phyloP scores from a whole-genome alignment of 2,888 invertebrate genomes.

The Nomada fabriciana region DNA sequence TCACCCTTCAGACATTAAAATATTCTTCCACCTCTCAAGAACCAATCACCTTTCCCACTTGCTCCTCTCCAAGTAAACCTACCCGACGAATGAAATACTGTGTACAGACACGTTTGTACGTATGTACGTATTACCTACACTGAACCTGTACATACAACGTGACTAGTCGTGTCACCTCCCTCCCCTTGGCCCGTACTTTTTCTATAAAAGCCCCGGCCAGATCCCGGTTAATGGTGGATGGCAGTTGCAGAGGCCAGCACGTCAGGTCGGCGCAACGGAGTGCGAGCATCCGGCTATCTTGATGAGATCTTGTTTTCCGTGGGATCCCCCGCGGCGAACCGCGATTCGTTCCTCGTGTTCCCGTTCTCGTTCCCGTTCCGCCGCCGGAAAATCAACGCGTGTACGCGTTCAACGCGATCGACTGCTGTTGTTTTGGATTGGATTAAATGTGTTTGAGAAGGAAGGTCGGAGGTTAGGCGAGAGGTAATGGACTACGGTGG shows the following conservation, averaged over 20 bases:
- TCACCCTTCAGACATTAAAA: too few relatives aligned
- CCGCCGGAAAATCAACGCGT: slow-evolving; percentile 74
- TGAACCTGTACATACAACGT: slow-evolving; percentile 53
- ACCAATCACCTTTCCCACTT: slow-evolving; percentile 4
- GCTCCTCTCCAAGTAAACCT: too few relatives aligned
- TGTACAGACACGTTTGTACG: too few relatives aligned
- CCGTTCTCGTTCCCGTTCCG: slow-evolving; percentile 70
- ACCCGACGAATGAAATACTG: too few relatives aligned
- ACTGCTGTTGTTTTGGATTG: slow-evolving; percentile 8
- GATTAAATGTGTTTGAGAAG: background rate
- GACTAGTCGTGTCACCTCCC: slow-evolving; percentile 65
- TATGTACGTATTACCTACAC: too few relatives aligned
- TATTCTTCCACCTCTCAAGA: background rate
- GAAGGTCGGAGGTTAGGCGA: too few relatives aligned
- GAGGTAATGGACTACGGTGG: too few relatives aligned
- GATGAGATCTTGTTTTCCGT: slow-evolving; percentile 84
- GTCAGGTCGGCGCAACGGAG: slow-evolving; percentile 75
- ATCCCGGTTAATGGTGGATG: slow-evolving; percentile 78
- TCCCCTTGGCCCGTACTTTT: slow-evolving; percentile 24
- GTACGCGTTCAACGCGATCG: slow-evolving; percentile 26
- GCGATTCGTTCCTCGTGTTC: slow-evolving; percentile 78
- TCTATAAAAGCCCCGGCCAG: slow-evolving; percentile 50
- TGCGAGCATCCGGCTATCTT: slow-evolving; percentile 81
- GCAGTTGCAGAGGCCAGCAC: slow-evolving; percentile 75
- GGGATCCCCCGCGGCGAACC: slow-evolving; percentile 76